Conservation (phyloP, 2,113 vertebrate genomes). For the Oceanites oceanicus region DNA sequence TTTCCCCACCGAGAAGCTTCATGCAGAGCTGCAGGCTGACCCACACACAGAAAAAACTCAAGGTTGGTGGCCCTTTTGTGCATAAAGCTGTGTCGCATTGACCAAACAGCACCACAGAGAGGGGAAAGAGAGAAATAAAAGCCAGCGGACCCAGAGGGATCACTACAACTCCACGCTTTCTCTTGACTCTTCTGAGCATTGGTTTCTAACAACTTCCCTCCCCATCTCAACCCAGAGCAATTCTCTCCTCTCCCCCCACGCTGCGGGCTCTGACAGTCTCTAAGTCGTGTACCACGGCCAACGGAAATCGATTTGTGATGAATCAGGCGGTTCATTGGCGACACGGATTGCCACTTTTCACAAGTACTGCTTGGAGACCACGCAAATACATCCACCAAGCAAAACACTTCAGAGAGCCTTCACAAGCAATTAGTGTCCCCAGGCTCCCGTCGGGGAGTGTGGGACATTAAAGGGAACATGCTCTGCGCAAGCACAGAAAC, state of each 20-base stretch:
- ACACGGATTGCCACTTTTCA: background rate
- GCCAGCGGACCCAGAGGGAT: background rate
- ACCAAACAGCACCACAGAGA: background rate
- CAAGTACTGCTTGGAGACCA: background rate
- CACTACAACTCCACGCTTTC: background rate
- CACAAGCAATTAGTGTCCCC: background rate
- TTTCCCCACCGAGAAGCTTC: background rate
- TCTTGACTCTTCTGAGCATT: background rate
- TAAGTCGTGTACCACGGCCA: background rate
- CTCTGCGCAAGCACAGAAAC: background rate
- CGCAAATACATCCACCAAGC: background rate
- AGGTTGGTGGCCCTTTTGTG: background rate
- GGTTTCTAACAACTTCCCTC: background rate
- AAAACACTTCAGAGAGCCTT: constrained; percentile 30
- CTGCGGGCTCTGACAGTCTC: background rate
- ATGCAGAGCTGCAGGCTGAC: background rate
- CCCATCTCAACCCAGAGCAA: background rate
- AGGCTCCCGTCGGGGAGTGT: background rate
- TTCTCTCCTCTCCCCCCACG: background rate
- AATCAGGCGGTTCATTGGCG: background rate
- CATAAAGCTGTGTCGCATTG: background rate
- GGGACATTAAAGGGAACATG: background rate
- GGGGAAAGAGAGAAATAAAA: background rate
- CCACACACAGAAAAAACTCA: background rate
- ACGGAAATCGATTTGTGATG: background rate